These are phyloP conservation scores for Micropoecilia bifurca DNA, from an alignment of 2,797 vertebrate genomes.

Conservation along the genomic window DNA sequence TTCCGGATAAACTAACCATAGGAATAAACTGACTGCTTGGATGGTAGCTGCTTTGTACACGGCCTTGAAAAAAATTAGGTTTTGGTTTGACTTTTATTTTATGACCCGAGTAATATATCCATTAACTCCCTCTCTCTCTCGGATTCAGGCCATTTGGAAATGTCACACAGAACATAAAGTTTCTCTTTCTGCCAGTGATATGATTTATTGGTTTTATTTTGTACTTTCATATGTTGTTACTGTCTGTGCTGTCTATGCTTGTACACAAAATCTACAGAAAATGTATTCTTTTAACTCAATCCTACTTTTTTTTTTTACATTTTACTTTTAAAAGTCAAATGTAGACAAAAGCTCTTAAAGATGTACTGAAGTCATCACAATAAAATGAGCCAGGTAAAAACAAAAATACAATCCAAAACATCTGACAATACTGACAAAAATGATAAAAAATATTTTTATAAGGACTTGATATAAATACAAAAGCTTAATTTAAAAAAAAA, in stretches of 20 bases:
- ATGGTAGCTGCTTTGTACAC: background rate
- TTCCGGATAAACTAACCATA: slow-evolving; percentile 47
- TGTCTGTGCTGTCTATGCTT: background rate
- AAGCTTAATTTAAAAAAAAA: background rate
- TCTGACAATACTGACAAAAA: background rate
- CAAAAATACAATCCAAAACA: background rate
- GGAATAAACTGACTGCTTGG: slow-evolving; percentile 23
- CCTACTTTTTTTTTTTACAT: background rate
- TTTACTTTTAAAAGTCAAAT: background rate
- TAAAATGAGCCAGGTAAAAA: background rate
- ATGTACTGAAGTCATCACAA: background rate
- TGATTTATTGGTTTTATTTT: background rate
- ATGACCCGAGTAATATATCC: background rate
- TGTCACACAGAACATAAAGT: background rate
- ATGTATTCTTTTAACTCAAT: background rate
- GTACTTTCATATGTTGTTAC: background rate
- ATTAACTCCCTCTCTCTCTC: background rate
- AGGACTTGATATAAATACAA: too few relatives aligned
- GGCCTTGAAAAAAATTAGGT: background rate
- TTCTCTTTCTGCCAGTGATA: background rate
- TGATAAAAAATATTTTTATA: background rate
- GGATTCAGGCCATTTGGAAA: background rate
- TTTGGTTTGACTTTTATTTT: background rate
- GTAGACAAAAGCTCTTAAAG: background rate
- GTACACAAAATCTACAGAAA: background rate